Evolutionary conservation across 2,113 vertebrate genomes (phyloP).

Genomic region (Acanthisitta chloris): DNA sequence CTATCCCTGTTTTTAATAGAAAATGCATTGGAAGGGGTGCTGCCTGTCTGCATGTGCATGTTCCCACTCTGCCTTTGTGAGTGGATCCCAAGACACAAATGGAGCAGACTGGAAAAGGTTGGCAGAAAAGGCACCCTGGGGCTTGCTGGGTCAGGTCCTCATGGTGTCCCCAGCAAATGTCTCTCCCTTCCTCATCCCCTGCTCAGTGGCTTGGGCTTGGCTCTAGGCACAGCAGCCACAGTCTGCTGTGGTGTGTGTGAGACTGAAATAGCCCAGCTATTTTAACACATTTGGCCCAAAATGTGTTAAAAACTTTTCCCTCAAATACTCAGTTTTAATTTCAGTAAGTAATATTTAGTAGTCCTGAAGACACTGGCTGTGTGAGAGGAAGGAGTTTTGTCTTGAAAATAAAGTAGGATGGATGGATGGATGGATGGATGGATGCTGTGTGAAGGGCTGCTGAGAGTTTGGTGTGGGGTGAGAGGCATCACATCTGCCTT

Average conservation of each 20-base stretch:
- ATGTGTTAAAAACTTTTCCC: not conserved
- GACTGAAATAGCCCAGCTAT: not conserved
- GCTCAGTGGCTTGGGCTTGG: not conserved
- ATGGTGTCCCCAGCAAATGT: fast-evolving
- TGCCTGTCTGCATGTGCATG: fast-evolving
- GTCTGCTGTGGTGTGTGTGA: fast-evolving
- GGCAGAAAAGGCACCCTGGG: not conserved
- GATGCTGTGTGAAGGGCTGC: not conserved
- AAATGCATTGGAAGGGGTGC: not conserved
- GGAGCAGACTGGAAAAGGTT: not conserved
- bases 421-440: not conserved
- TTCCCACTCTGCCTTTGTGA: not conserved
- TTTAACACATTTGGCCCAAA: not conserved
- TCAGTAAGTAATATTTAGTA: not conserved
- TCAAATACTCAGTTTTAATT: not conserved
- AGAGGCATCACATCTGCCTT: not conserved
- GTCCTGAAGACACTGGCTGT: not conserved
- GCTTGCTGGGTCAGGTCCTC: not conserved
- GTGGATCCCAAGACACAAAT: not conserved
- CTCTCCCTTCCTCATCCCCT: not conserved
- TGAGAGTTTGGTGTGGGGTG: not conserved
- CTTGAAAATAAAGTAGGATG: not conserved
- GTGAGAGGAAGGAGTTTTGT: not conserved
- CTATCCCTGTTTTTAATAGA: not conserved
- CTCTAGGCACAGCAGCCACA: not conserved